Evolutionary conservation across 2,113 vertebrate species (phyloP), one percentile per base, ranked within the genome.

Genomic region (Elaphurus davidianus): DNA sequence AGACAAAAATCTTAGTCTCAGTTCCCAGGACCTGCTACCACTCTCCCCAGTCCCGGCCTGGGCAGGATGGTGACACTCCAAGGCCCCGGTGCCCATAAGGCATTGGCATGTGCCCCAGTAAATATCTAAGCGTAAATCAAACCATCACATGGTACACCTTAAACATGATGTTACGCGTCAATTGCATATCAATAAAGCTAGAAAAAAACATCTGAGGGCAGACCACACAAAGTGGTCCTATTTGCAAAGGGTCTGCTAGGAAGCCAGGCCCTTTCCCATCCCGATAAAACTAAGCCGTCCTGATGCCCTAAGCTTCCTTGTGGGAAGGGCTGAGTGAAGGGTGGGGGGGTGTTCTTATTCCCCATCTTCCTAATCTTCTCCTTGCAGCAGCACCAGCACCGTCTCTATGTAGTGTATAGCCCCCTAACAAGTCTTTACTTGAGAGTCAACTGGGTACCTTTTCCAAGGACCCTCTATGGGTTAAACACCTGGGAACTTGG

Each of bases 301-400:
- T 2, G 7, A 76, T 10, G 25, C 40, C 84, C 50, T 0, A 1
- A 30, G n/a, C 25, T 16, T 16, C 79, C 33, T 23, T 5, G 5
- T 0, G 1, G 54, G 12, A 14, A 45, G n/a, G 57, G 52, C 33
- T 0, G 1, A 19, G 60, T 23, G 21, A 17, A 21, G 30, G 14
- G 6, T 3, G 1, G 40, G 4, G 4, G 15, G 28, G 7, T 0
- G 3, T 14, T 76, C 74, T 36, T 15, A 17, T 5, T 15, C 45
- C 62, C 21, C 17, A 36, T n/a, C 90, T 57, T 47, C 12, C 33
- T 19, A 4, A 1, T 40, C 33, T 12, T 12, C 55, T 89, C 84
- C 76, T 74, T 52, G 85, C 43, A 81, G 27, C 2, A 30, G n/a
- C 0, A 2, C 3, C 8, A 45, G 7, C 1, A 4, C 43, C 5